These are phyloP conservation scores for Globodera rostochiensis DNA, from an alignment of 1,140 invertebrate genomes.

Conservation along the genomic window DNA sequence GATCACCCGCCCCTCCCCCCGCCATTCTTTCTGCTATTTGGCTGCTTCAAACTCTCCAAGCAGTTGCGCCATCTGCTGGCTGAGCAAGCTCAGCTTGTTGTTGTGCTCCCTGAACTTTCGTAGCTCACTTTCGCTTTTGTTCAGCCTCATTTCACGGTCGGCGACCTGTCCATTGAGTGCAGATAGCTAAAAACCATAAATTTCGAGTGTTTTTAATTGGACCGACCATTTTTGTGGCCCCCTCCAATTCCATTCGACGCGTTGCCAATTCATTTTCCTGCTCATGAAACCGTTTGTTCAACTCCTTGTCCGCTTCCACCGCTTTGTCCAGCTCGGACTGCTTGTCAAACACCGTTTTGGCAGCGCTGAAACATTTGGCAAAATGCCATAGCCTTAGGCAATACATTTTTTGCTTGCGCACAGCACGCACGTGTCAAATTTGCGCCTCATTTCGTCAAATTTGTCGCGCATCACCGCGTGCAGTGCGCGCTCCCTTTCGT, in stretches of 20 bases:
- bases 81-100: constrained; percentile 22
- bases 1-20: too few species aligned
- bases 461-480: constrained; percentile 33
- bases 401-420: neutral
- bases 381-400: neutral
- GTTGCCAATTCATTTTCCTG: constrained; percentile 14
- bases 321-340: constrained; percentile 29
- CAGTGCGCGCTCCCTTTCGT: constrained; percentile 42
- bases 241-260: constrained; percentile 27
- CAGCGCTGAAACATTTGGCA: constrained; percentile 32
- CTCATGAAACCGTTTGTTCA: neutral
- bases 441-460: constrained; percentile 33
- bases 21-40: too few species aligned
- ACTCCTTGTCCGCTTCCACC: constrained; percentile 7
- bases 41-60: neutral
- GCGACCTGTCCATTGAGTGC: constrained; percentile 8
- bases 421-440: constrained; percentile 37
- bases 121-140: neutral
- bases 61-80: neutral
- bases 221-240: constrained; percentile 20
- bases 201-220: neutral
- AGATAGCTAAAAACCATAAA: neutral
- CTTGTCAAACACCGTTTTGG: constrained; percentile 35
- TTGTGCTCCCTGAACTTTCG: constrained; percentile 24
- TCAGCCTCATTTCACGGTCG: neutral